Evolutionary conservation across 2,888 invertebrate species (phyloP).

Genomic region (Leptinotarsa peninsularis): DNA sequence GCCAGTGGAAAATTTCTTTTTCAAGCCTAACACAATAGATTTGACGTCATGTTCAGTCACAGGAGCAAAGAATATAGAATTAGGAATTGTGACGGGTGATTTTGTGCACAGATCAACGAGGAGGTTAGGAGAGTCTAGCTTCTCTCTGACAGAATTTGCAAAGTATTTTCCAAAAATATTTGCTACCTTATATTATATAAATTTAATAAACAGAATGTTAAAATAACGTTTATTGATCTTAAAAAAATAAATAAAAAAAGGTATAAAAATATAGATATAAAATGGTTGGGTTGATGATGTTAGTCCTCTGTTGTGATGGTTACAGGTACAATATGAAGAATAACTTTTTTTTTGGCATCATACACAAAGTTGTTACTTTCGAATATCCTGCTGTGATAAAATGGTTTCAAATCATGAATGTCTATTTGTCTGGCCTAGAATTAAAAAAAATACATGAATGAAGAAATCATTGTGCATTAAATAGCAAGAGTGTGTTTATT

Average conservation of each 20-base stretch:
- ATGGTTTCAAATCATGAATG: slow-evolving; percentile 87
- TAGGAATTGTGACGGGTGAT: no score
- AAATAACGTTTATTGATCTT: background rate
- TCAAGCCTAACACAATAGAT: no score
- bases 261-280: slow-evolving; percentile 1
- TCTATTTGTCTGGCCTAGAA: slow-evolving; percentile 89
- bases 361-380: slow-evolving; percentile 88
- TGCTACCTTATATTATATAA: no score
- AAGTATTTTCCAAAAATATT: no score
- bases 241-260: slow-evolving; percentile 10
- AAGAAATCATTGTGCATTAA: background rate
- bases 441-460: slow-evolving; percentile 25
- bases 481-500: no score
- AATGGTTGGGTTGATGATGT: background rate
- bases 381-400: slow-evolving; percentile 93
- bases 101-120: no score
- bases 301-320: slow-evolving; percentile 52
- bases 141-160: no score
- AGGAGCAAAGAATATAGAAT: no score
- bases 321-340: slow-evolving; percentile 83
- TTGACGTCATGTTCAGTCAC: no score
- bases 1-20: no score
- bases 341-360: slow-evolving; percentile 85
- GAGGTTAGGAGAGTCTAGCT: no score
- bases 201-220: background rate